Conservation (phyloP, 2,888 invertebrate species). For the Apomyelois bistriatella region DNA sequence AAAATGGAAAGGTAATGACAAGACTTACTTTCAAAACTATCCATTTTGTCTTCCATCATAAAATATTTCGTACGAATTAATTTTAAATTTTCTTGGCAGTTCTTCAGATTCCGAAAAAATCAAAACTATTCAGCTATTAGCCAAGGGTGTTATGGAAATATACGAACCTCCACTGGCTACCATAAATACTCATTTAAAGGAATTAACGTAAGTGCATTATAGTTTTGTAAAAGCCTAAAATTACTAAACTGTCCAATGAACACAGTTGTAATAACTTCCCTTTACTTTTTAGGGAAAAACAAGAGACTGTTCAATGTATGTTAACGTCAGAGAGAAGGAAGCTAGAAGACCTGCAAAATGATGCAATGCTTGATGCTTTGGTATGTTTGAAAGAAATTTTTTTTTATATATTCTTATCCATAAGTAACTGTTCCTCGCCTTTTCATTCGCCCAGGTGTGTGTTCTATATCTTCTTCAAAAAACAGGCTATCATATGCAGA, state of each 20-base stretch:
- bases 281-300: constrained; percentile 54
- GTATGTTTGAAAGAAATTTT: constrained; percentile 33
- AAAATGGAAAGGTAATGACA: too few relatives aligned
- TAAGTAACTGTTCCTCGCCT: too few relatives aligned
- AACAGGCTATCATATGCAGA: too few relatives aligned
- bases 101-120: constrained; percentile 40
- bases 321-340: constrained; percentile 56
- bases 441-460: too few relatives aligned
- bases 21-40: too few relatives aligned
- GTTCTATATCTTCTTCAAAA: too few relatives aligned
- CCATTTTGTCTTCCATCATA: too few relatives aligned
- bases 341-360: constrained; percentile 66
- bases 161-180: constrained; percentile 70
- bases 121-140: constrained; percentile 53
- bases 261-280: too few relatives aligned
- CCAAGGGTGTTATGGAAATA: constrained; percentile 65
- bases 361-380: constrained; percentile 67
- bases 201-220: constrained; percentile 62
- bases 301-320: constrained; percentile 60
- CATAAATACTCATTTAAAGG: constrained; percentile 68
- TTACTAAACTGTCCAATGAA: too few relatives aligned
- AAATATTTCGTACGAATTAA: too few relatives aligned
- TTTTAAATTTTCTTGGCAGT: constrained; percentile 18
- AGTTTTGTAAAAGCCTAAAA: too few relatives aligned
- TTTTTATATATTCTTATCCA: too few relatives aligned